Evolutionary conservation across 2,888 invertebrate genomes (phyloP).

Genomic region (Apodemia duryi): DNA sequence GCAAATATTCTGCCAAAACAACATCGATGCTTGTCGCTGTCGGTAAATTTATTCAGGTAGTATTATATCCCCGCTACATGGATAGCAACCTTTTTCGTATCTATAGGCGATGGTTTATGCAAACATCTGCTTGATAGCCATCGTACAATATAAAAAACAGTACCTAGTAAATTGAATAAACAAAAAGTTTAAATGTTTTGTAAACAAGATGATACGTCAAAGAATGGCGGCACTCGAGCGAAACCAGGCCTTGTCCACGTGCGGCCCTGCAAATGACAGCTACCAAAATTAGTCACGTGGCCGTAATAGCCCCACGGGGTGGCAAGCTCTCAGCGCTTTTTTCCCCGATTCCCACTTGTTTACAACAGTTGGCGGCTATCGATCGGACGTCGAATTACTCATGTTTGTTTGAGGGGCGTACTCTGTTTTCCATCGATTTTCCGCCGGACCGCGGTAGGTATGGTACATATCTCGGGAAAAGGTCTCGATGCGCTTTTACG

Average conservation of each 20-base stretch:
- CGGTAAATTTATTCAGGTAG: too few relatives aligned
- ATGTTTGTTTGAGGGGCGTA: slow-evolving; percentile 44
- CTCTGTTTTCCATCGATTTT: slow-evolving; percentile 69
- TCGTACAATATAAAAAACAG: too few relatives aligned
- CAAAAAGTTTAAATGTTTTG: background rate
- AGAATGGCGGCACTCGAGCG: slow-evolving; percentile 21
- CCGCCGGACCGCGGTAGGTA: slow-evolving; percentile 37
- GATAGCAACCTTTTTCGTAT: too few relatives aligned
- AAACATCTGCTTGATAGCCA: too few relatives aligned
- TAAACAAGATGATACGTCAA: background rate
- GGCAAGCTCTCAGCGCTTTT: slow-evolving; percentile 55
- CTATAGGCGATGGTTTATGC: too few relatives aligned
- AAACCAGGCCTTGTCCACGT: slow-evolving; percentile 48
- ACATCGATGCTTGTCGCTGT: too few relatives aligned
- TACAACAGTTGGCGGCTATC: slow-evolving; percentile 76
- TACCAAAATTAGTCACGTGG: slow-evolving; percentile 77
- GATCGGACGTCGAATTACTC: slow-evolving; percentile 66
- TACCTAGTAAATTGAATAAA: too few relatives aligned
- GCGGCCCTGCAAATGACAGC: slow-evolving; percentile 70
- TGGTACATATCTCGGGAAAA: slow-evolving; percentile 47
- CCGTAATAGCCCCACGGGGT: slow-evolving; percentile 66
- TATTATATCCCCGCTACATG: too few relatives aligned
- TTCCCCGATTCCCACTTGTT: slow-evolving; percentile 64
- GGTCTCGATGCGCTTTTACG: slow-evolving; percentile 60
- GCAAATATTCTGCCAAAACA: too few relatives aligned